Base-by-base conservation (phyloP, 2,113 vertebrate species). In the Pholis gunnellus region DNA sequence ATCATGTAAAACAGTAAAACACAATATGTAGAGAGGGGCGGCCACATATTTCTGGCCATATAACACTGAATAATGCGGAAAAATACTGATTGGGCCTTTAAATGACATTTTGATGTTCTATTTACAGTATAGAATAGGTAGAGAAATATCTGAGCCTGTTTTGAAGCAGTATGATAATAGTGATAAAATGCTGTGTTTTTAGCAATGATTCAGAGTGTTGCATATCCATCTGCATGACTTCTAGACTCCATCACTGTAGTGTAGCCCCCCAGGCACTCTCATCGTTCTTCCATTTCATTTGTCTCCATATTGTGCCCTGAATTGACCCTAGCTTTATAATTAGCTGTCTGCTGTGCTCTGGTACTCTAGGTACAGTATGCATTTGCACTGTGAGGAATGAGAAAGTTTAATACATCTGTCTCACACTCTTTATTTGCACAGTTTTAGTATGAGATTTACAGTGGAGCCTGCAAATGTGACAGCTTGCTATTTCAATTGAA, bases 241-340 rank as follows among this genome's bases (percentile, higher is more conserved):
- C 20, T 71, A 66, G 44, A 52, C 22, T 70, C 60, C 27, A 54
- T 63, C 63, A 66, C 46, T 61, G 36, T 25, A 38, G 15, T 29
- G 27, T 36, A 29, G n/a, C 42, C 65, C 71, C 78, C 8, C 59
- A 36, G 54, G 14, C 70, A 31, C 18, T 40, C 36, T 66, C 15
- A 63, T 48, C n/a, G 59, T 54, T 29, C 67, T 54, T 67, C 44
- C 52, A 3, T 86, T 82, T 78, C 52, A 82, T 84, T 87, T 82
- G 73, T 89, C 79, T 82, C 60, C 27, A 69, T 68, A 61, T 82
- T 66, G 44, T 38, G 48, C 59, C 72, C 76, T 79, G 77, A 72
- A 65, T 56, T 89, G 75, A 84, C 66, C 74, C 73, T 27, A 46
- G 44, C 34, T 79, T 75, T 72, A 81, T 86, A 87, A 88, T 84